Base-by-base conservation (phyloP, 35 echinoderm and acorn worm species). In the Antedon bifida region DNA sequence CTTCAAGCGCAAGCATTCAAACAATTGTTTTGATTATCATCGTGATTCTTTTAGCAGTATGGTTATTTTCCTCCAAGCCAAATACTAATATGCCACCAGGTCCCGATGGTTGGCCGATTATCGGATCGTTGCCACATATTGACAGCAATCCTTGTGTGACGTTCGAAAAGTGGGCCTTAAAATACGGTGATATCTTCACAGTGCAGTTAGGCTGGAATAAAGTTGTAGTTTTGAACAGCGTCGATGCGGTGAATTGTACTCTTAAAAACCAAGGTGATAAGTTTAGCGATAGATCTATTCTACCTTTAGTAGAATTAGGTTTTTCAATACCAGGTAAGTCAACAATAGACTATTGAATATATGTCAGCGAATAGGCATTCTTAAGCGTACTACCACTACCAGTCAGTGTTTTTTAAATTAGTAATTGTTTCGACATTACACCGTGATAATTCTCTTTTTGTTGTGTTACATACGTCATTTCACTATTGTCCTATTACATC, bases 81-180 rank as follows among this genome's bases (percentile, higher is more conserved):
- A n/a, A n/a, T n/a, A 83, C 31, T 31, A 86, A 86, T 30, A 29
- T 79, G 1, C 84, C 84, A 13, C 84, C 84, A 31, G 84, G 84
- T 5, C 84, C 84, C 30, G 12, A 44, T 36, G 84, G 75, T 14
- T 79, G 75, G 77, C 84, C 84, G 13, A 75, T 86, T 3, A 3
- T 86, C 84, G 84, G 84, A 31, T 77, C 77, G 36, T 29, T 86
- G 5, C 75, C 75, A 31, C 31, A 36, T 0, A 75, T 86, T 0
- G 77, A 46, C 36, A 38, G 33, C 4, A 36, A 86, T 33, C 30
- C 76, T 7, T 51, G 46, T 39, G 29, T 86, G 36, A 46, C 74
- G 34, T 86, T 86, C 26, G 44, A 78, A 76, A 86, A 86, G 30
- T 44, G 77, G 36, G 76, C 84, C 16, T 38, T 42, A 28, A 79